Evolutionary conservation across 2,888 invertebrate species (phyloP), one percentile per base, ranked within the genome.

Genomic region (Anoncus sp.): DNA sequence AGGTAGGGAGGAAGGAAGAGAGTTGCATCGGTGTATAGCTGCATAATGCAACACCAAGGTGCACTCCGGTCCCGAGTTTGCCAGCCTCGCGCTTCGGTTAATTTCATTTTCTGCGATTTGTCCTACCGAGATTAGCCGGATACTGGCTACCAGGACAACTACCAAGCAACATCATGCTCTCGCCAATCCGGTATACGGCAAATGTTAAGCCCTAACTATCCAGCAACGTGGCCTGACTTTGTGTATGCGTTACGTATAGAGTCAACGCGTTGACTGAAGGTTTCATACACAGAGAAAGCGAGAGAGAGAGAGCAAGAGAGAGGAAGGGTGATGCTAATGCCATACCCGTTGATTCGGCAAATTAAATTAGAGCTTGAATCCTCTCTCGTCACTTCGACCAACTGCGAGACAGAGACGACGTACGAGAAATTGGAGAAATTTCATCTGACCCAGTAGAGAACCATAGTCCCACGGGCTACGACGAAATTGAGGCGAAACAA

Each of bases 41-140:
- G 84, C 86, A 87, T 87, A 86, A 87, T 86, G 84, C 82, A 81
- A 82, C 81, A 79, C 67, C 81, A 72, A 75, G 80, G 62, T 79
- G 79, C 80, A 81, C 79, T 81, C n/a, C 72, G 65, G 73, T 53
- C 24, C 38, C 22, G 43, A 49, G 51, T 59, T 40, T 35, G 20
- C 55, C 24, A 53, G 71, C 14, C 40, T 69, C 14, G 24, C 72
- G 43, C 75, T 16, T 47, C 49, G 74, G 77, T 74, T 83, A 82
- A 83, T 82, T 83, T 82, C 79, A 73, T 80, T 82, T 82, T 79
- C 75, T 55, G 76, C 77, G 75, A 82, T 83, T 83, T 78, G 81
- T 82, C 80, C 71, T 62, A 53, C 79, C 75, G 53, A 72, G 77
- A 82, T 83, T 83, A 80, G 79, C 66, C 72, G 55, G 72, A 60